A percentile compares a stretch with the other conserved stretches of the same genome.
Evolutionary conservation across 2,888 invertebrate genomes (phyloP).

Genomic region (Keiferia lycopersicella): DNA sequence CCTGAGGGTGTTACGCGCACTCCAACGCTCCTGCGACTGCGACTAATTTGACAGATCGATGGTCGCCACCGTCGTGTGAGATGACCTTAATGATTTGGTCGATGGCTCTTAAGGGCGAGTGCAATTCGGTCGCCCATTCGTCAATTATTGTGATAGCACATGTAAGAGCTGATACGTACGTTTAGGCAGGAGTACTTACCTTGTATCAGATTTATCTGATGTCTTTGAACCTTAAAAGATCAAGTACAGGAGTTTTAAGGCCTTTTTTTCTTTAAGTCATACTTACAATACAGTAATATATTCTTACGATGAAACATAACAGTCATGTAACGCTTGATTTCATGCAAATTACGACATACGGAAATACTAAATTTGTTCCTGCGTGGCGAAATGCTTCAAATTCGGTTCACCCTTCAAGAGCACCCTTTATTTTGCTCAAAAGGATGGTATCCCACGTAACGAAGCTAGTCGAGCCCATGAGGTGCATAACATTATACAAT

Average conservation of each 20-base stretch:
- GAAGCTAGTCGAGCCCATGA: conserved; percentile 54
- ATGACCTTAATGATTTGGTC: conserved; percentile 58
- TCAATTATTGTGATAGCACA: conserved; percentile 14
- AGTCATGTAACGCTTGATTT: conserved; percentile 57
- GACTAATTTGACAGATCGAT: conserved; percentile 80
- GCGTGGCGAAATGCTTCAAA: conserved; percentile 46
- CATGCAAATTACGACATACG: conserved; percentile 64
- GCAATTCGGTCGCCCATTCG: conserved; percentile 16
- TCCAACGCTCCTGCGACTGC: conserved; percentile 52
- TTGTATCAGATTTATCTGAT: no score
- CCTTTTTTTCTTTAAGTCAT: neutral
- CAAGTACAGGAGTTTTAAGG: neutral
- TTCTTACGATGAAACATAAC: conserved; percentile 28
- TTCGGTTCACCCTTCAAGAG: conserved; percentile 50
- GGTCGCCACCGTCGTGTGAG: conserved; percentile 53
- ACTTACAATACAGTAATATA: conserved; percentile 10
- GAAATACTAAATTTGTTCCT: conserved; percentile 58
- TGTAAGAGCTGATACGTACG: neutral
- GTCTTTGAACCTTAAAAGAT: neutral
- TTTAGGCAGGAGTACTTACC: neutral
- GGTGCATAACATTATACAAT: conserved; percentile 56
- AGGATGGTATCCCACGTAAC: conserved; percentile 59
- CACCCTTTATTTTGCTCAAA: conserved; percentile 63
- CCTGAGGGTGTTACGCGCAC: conserved; percentile 55
- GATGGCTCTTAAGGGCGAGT: conserved; percentile 21